Evolutionary conservation across 2,113 vertebrate species (phyloP), one percentile per base, ranked within the genome.

Genomic region (Bufo bufo): DNA sequence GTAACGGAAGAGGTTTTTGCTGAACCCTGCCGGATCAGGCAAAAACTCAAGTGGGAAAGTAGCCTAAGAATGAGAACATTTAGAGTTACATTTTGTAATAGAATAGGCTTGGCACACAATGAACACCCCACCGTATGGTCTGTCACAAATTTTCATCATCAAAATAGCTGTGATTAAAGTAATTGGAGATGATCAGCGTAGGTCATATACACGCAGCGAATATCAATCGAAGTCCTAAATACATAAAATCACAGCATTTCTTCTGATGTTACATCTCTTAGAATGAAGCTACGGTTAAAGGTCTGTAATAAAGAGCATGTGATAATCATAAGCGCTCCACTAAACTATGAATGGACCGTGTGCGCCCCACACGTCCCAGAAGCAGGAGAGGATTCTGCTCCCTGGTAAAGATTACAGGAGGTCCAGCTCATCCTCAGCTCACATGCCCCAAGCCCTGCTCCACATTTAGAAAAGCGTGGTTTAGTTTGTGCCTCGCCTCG

Each of bases 401-500:
- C 45, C 81, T 65, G 61, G 80, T 61, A 83, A 52, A 81, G 50
- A 59, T 49, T 20, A 66, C 14, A 5, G 58, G 23, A 66, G 43
- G 65, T 17, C 80, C 59, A 65, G 59, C 33, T 50, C 82, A 84
- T 69, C 65, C 50, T 10, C 50, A 43, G 11, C 82, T 54, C 65
- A 19, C 82, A 71, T 52, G 19, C 83, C 65, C 83, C 23, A 20
- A 58, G 6, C 82, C 16, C 50, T 45, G 33, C 52, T 58, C 82
- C 66, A 59, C 83, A 75, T 74, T 75, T 85, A 54, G 83, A 72
- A 75, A 58, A 72, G 23, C 59, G 83, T 54, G 69, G 50, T 84
- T 56, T 84, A 74, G 49, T 74, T 85, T 85, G 66, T 52, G 66
- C 83, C 83, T 59, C 66, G 83, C 83, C 83, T 85, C 52, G n/a